Evolutionary conservation across 1,140 invertebrate genomes (phyloP).

Genomic region (Philaenus spumarius): DNA sequence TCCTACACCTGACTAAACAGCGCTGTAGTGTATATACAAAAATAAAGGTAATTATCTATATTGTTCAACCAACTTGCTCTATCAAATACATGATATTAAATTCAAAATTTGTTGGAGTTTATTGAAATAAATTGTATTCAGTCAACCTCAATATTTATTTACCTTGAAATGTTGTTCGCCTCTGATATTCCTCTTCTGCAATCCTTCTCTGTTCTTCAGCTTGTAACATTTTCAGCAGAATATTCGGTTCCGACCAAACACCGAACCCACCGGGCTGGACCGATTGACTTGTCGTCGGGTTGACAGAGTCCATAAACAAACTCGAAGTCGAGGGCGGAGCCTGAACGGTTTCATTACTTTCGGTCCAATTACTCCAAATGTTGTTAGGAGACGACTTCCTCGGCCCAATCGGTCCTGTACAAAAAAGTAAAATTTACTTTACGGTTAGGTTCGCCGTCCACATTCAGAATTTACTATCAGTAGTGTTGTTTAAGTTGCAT

Average conservation of each 20-base stretch:
- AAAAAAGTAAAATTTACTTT: not conserved
- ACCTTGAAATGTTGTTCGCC: not conserved
- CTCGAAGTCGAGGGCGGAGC: too few species aligned
- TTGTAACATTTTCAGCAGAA: slow-evolving; percentile 5
- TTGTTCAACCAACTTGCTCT: too few species aligned
- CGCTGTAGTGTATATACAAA: too few species aligned
- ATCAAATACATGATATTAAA: too few species aligned
- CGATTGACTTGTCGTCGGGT: not conserved
- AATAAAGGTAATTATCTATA: not conserved
- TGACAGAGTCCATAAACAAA: not conserved
- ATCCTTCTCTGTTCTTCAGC: slow-evolving; percentile 2
- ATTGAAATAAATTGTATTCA: not conserved
- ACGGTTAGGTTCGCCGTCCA: not conserved
- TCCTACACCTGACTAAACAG: not conserved
- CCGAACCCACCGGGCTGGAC: not conserved
- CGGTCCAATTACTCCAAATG: not conserved
- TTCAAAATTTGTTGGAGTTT: not conserved
- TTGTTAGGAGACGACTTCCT: slow-evolving; percentile 10
- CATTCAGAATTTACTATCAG: too few species aligned
- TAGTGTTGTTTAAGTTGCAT: too few species aligned
- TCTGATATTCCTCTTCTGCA: not conserved
- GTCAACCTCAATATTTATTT: not conserved
- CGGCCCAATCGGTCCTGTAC: slow-evolving; percentile 20
- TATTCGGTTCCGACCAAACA: not conserved
- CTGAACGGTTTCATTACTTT: not conserved